Evolutionary conservation across 2,113 vertebrate genomes (phyloP), one percentile per base, ranked within the genome.

Genomic region (Chloebia gouldiae): DNA sequence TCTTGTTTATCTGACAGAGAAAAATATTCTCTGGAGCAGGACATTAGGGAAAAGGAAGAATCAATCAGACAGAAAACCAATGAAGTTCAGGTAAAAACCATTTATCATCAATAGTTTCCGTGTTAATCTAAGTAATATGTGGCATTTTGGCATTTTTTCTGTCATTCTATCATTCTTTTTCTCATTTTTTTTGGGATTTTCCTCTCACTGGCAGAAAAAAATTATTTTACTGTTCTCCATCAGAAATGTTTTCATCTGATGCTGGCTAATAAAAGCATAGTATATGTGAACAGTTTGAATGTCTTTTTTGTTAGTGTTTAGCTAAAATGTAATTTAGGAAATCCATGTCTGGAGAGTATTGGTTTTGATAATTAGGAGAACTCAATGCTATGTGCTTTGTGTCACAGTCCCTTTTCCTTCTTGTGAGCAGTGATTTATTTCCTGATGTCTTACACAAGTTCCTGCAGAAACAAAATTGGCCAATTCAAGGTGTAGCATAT

Each of bases 11-110:
- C 25, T 57, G 68, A 4, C 96, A 99, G 99, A 93, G 99, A 99
- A 97, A 99, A 99, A 54, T 99, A 98, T 45, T 98, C 98, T 2
- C 96, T 99, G 83, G 99, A 99, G 84, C 99, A 99, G 84, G 99
- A 99, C 96, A 99, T 99, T 92, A 97, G 99, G 82, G 99, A 99
- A 79, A 98, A 99, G 44, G 99, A 99, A 89, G 99, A 99, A 81
- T 98, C 99, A 40, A 99, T 99, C 91, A 98, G 99, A 59, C 98
- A 99, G 91, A 99, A 99, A 97, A 98, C 98, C 76, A 98, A 70
- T 2, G 99, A 99, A 96, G 99, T 99, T 16, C 99, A 99, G 99
- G 99, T 99, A 93, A 97, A 97, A 79, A 13, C 2, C 71, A 5
- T 42, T 86, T 78, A 33, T 88, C 9, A 9, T 77, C 57, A 50